Percentiles rank a stretch among this genome's conserved stretches.
Conservation (phyloP, 2,113 vertebrate genomes). For the Anhinga anhinga region DNA sequence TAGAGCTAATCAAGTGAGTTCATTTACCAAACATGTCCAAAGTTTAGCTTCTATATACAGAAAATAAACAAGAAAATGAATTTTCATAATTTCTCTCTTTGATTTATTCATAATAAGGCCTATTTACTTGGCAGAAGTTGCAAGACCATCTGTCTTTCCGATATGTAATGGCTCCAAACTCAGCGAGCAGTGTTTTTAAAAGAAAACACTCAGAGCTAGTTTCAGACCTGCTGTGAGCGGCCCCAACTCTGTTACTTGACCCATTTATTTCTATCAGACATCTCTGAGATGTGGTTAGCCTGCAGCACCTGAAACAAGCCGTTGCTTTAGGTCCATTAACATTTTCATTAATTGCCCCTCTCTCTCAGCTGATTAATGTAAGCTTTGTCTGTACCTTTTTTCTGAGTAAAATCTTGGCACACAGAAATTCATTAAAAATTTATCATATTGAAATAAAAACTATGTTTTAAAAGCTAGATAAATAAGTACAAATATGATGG, state of each 20-base stretch:
- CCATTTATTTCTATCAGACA: conserved; percentile 33
- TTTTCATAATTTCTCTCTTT: conserved; percentile 21
- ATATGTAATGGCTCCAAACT: conserved; percentile 11
- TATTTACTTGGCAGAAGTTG: conserved; percentile 54
- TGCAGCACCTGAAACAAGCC: conserved; percentile 17
- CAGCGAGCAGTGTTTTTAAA: conserved; percentile 11
- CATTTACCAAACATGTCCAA: not conserved
- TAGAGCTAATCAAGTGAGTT: not conserved
- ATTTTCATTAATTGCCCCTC: not conserved
- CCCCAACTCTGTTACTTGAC: conserved; percentile 10
- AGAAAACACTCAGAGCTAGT: not conserved
- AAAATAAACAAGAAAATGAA: conserved; percentile 16
- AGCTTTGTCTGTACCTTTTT: not conserved
- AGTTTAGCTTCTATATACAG: not conserved
- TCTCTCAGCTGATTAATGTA: not conserved
- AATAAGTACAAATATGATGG: not conserved
- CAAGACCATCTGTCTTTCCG: conserved; percentile 54
- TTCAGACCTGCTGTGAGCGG: conserved; percentile 15
- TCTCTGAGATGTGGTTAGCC: not conserved
- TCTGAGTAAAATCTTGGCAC: not conserved
- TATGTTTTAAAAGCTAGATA: conserved; percentile 15
- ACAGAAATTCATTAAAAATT: not conserved
- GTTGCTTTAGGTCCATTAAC: not conserved
- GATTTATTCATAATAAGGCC: conserved; percentile 52
- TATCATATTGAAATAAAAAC: conserved; percentile 21